Percentiles rank a stretch among this genome's conserved stretches.
phyloP scores from a whole-genome alignment of 2,113 vertebrate genomes.

The Stercorarius parasiticus region DNA sequence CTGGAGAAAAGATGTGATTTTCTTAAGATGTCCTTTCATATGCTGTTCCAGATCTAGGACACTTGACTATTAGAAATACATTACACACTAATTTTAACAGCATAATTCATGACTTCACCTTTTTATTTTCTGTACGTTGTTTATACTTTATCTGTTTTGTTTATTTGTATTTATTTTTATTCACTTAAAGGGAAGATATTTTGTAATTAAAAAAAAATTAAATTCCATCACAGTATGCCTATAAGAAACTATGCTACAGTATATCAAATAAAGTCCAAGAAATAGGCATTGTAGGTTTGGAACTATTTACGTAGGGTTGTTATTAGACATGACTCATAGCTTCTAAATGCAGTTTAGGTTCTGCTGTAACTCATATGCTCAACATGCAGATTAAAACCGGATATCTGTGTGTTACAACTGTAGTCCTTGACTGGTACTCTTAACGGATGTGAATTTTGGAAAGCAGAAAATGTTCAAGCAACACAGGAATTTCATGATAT shows the following conservation, averaged over 20 bases:
- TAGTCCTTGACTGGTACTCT: background rate
- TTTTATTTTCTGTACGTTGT: background rate
- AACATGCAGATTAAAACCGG: background rate
- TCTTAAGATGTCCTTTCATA: background rate
- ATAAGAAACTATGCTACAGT: background rate
- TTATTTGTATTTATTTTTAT: background rate
- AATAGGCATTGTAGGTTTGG: background rate
- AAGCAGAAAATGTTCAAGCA: background rate
- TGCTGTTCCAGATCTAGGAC: accelerated
- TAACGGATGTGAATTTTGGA: background rate
- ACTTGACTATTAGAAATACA: background rate
- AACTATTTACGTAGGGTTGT: background rate
- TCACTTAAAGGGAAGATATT: background rate
- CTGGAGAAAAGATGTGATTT: background rate
- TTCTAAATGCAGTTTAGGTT: background rate
- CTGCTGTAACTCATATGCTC: accelerated
- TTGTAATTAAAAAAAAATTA: background rate
- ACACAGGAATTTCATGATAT: background rate
- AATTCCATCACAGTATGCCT: background rate
- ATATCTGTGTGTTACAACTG: accelerated
- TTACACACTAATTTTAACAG: background rate
- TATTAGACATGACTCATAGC: background rate
- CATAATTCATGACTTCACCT: background rate
- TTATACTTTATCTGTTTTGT: background rate
- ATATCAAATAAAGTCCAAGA: background rate